Evolutionary conservation across 2,113 vertebrate species (phyloP), one percentile per base, ranked within the genome.

Genomic region (Oxyruncus cristatus): DNA sequence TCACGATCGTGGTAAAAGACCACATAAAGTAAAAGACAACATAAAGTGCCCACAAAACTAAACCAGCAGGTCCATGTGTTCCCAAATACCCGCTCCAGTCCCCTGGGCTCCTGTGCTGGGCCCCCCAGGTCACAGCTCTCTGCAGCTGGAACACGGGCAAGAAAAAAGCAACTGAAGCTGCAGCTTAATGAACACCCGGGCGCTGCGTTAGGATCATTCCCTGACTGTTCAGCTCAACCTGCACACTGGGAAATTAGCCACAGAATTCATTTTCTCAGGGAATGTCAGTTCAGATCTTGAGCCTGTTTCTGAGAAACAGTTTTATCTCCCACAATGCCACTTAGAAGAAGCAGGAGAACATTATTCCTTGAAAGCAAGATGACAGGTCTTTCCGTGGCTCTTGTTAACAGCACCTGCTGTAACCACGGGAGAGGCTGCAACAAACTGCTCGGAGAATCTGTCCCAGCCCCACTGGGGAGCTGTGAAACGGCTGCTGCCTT

Each of bases 401-500:
- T 0, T 2, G 32, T 18, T 62, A 39, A 11, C 33, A 55, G 85
- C 42, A 1, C 37, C 30, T 1, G 3, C 47, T 22, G 39, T 6
- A 67, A 28, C 9, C 61, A 9, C 12, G 5, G 76, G 2, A 12
- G 11, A n/a, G 33, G 14, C 33, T 37, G 71, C 9, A 19, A 19
- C 3, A 17, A 58, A 7, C 20, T 5, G 28, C 46, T 41, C 0
- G 0, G 9, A 42, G 39, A 18, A 65, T 16, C 18, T 9, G 6
- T 9, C 49, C 37, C 53, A 5, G 56, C 21, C 5, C 37, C 11
- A 20, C 12, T 8, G 49, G 47, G 56, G 39, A 79, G 46, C 70
- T 18, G 52, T 2, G 2, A 1, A 62, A 37, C 10, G 11, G 1
- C 55, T 8, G 39, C 78, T 28, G 55, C 39, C 42, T 3, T 3